phyloP scores from a whole-genome alignment of 2,888 invertebrate species.

The Thelaira solivaga region DNA sequence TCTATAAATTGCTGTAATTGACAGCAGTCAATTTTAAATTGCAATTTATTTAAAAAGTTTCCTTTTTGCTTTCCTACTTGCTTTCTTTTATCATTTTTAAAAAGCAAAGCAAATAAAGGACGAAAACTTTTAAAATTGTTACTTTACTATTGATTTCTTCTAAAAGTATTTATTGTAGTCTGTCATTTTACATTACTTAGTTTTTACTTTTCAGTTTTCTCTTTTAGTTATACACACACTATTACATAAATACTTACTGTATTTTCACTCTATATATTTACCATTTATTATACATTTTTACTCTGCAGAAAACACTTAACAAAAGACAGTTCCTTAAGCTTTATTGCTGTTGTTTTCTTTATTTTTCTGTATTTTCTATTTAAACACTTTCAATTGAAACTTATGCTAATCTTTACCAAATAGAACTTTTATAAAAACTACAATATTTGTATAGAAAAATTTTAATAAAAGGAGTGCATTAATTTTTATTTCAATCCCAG shows the following conservation, averaged over 20 bases:
- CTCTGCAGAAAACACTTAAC: conserved; percentile 9
- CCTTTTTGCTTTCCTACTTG: not conserved
- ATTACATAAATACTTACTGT: conserved; percentile 9
- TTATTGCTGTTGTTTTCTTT: conserved; percentile 24
- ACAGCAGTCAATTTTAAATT: conserved; percentile 14
- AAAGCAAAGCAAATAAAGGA: not conserved
- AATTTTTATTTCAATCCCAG: no score
- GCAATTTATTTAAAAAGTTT: conserved; percentile 8
- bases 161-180: not conserved
- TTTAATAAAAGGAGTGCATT: conserved; percentile 16
- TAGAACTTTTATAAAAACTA: not conserved
- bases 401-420: conserved; percentile 5
- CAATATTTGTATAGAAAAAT: not conserved
- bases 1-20: not conserved
- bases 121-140: conserved; percentile 23
- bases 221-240: not conserved
- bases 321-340: conserved; percentile 11
- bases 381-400: not conserved
- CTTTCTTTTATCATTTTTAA: no score
- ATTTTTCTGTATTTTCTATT: conserved; percentile 31
- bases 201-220: not conserved
- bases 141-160: conserved; percentile 36
- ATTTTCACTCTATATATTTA: no score
- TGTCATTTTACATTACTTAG: conserved; percentile 5
- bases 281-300: not conserved